phyloP scores from a whole-genome alignment of 2,113 vertebrate genomes.

The Scatophagus argus region DNA sequence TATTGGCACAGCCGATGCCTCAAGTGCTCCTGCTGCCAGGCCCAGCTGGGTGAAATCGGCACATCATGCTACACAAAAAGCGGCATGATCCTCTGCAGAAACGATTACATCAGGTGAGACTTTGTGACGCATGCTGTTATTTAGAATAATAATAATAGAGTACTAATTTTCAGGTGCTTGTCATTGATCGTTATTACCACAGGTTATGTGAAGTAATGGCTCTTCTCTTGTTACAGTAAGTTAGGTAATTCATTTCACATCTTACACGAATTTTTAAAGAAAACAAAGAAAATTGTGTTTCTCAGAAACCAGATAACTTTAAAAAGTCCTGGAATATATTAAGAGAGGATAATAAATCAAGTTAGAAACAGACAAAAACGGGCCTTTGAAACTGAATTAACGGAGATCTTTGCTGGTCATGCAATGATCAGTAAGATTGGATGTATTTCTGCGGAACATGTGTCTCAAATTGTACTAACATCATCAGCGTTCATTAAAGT shows the following conservation, averaged over 20 bases:
- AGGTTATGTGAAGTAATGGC: not conserved
- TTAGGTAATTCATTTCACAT: constrained; percentile 23
- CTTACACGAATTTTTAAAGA: not conserved
- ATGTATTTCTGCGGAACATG: constrained; percentile 61
- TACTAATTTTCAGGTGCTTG: not conserved
- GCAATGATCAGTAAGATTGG: constrained; percentile 30
- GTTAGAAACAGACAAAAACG: not conserved
- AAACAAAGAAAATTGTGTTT: not conserved
- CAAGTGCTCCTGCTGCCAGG: constrained; percentile 99
- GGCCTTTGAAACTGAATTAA: not conserved
- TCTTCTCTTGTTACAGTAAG: not conserved
- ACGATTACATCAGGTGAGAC: constrained; percentile 99
- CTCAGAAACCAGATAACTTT: not conserved
- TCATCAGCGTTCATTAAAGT: constrained; percentile 57
- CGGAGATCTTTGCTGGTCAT: constrained; percentile 19
- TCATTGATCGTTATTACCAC: not conserved
- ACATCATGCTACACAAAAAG: constrained; percentile 99
- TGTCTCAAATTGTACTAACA: constrained; percentile 59
- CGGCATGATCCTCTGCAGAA: constrained; percentile 99
- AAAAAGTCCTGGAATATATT: constrained; percentile 21
- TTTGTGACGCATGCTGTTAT: too few relatives aligned
- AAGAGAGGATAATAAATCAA: constrained; percentile 20
- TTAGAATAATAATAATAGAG: not conserved
- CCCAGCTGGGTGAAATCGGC: constrained; percentile 98
- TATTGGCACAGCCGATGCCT: constrained; percentile 99